These are phyloP conservation scores for Drosophila truncata DNA, from an alignment of 1,140 invertebrate genomes.

Conservation along the genomic window DNA sequence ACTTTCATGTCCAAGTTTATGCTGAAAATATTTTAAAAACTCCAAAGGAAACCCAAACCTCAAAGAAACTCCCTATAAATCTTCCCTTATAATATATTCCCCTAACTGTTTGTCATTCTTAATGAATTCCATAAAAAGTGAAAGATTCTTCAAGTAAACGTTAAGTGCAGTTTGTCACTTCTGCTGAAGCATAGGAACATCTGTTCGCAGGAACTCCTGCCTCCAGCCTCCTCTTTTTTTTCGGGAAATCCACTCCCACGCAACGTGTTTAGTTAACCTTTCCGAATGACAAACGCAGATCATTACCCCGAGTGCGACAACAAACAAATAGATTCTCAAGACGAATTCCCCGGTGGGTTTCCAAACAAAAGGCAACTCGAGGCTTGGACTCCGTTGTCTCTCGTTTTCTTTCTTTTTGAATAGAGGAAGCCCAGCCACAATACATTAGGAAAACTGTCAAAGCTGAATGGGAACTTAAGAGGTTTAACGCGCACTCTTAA, in stretches of 20 bases:
- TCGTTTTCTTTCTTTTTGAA: constrained; percentile 30
- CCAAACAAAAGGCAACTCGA: constrained; percentile 66
- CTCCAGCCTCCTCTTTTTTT: constrained; percentile 11
- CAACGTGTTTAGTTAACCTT: constrained; percentile 55
- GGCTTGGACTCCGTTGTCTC: constrained; percentile 31
- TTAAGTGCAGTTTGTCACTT: constrained; percentile 65
- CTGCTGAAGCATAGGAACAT: constrained; percentile 53
- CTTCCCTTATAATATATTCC: neutral
- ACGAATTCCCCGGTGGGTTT: constrained; percentile 44
- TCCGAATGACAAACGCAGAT: constrained; percentile 64
- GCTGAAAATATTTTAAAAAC: no score
- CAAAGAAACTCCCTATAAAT: neutral
- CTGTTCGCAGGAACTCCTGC: constrained; percentile 48
- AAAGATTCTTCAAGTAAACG: constrained; percentile 55
- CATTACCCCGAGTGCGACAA: constrained; percentile 64
- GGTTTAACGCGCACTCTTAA: constrained; percentile 77
- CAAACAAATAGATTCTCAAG: constrained; percentile 77
- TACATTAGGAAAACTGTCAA: constrained; percentile 82
- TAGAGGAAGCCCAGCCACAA: constrained; percentile 66
- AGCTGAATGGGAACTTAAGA: constrained; percentile 84
- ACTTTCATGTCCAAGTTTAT: neutral
- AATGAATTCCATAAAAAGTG: constrained; percentile 53
- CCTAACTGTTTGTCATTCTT: constrained; percentile 1
- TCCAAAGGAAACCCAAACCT: neutral
- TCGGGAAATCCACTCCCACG: constrained; percentile 57